Evolutionary conservation across 2,797 vertebrate genomes (phyloP).

Genomic region (Hemibagrus guttatus): DNA sequence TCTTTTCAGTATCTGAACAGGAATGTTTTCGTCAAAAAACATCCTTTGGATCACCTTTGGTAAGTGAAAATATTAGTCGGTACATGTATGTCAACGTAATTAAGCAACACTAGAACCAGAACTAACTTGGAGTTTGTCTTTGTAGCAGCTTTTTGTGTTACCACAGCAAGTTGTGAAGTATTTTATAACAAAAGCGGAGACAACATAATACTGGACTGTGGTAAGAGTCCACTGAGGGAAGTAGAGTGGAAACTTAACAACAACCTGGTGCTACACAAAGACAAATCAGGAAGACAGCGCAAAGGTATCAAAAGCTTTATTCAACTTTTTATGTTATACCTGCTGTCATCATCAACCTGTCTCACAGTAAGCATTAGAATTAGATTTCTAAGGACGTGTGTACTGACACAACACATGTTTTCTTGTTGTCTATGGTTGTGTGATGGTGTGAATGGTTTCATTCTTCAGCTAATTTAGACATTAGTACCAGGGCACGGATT

Average conservation of each 20-base stretch:
- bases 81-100: not conserved
- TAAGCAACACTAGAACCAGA: not conserved
- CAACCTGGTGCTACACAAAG: rapidly evolving
- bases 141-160: slow-evolving; percentile 32
- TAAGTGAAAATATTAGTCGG: slow-evolving; percentile 55
- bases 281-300: rapidly evolving
- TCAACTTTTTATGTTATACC: not conserved
- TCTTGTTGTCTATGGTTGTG: not conserved
- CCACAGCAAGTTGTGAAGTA: slow-evolving; percentile 46
- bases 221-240: rapidly evolving
- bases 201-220: not conserved
- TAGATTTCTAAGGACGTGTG: not conserved
- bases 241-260: not conserved
- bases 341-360: not conserved
- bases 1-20: slow-evolving; percentile 33
- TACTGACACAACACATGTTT: not conserved
- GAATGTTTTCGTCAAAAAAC: slow-evolving; percentile 48
- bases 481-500: rapidly evolving
- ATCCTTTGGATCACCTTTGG: slow-evolving; percentile 57
- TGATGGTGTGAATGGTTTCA: not conserved
- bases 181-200: not conserved
- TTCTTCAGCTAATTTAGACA: not conserved
- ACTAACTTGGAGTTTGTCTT: not conserved
- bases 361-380: not conserved
- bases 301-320: slow-evolving; percentile 51